Evolutionary conservation across 2,113 vertebrate species (phyloP), one percentile per base, ranked within the genome.

Genomic region (Xenus cinereus): DNA sequence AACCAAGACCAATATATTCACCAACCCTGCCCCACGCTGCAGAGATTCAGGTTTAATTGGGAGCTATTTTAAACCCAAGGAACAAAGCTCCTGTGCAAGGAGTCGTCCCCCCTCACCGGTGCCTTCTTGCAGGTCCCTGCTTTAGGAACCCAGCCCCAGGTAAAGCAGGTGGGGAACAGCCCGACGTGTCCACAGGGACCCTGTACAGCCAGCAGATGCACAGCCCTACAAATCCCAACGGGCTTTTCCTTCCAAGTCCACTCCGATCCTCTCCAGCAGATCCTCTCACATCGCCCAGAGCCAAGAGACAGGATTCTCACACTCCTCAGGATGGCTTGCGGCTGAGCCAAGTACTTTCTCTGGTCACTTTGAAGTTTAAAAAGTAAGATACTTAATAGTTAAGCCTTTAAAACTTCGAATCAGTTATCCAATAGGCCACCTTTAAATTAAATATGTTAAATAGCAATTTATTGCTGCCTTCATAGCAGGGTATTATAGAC

Each of bases 221-320:
- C 3, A 67, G 18, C 35, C 33, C 71, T n/a, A 18, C 64, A 54
- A 62, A 63, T 4, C 21, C 12, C 12, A 10, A 12, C 0, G 7
- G 4, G 27, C 2, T 32, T 84, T 57, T 67, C 51, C 53, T 78
- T 76, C 48, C 53, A 45, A 10, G 17, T 13, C 45, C 27, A 30
- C 23, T 66, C 37, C 2, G 1, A 18, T 41, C 35, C 21, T 51
- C 48, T 39, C 54, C 2, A 24, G 43, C 2, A 11, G 23, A 51
- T 33, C 54, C 78, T 64, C 43, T n/a, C 12, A 9, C 66, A 39
- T 4, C 51, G 22, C 27, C 60, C 74, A 27, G 6, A 37, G 23
- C 35, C 74, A 41, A 6, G 4, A 37, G 17, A n/a, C 19, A 10
- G 13, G 7, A 10, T 9, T 63, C 35, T 39, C 3, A 0, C 60